These are phyloP conservation scores for Eucidaris tribuloides DNA, from an alignment of 35 echinoderm and acorn worm genomes.

Conservation along the genomic window DNA sequence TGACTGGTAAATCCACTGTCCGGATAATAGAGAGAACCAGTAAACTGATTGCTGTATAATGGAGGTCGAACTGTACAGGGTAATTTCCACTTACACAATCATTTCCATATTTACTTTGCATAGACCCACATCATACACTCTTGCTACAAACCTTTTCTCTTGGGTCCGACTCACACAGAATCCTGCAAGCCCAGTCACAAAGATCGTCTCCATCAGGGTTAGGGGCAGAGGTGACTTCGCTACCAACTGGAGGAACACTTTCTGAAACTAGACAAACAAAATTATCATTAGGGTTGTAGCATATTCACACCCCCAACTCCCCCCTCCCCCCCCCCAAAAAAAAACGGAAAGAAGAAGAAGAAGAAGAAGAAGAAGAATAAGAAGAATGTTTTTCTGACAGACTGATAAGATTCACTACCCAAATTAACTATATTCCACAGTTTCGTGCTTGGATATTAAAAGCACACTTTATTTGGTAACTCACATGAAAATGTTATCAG, in stretches of 20 bases:
- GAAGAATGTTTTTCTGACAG: no score
- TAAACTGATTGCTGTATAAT: background rate
- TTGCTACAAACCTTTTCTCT: slow-evolving; percentile 60
- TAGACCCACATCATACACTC: background rate
- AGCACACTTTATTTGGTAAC: no score
- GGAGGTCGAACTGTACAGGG: no score
- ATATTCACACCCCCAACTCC: background rate
- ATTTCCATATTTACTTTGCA: background rate
- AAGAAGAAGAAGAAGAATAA: background rate
- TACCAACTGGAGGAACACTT: background rate
- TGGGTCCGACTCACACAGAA: slow-evolving; percentile 64
- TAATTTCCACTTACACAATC: background rate
- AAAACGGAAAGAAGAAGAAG: background rate
- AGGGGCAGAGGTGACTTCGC: background rate
- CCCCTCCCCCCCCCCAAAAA: background rate
- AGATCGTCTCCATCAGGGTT: slow-evolving; percentile 30
- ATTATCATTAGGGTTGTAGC: no score
- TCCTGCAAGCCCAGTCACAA: slow-evolving; percentile 70
- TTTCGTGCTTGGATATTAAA: no score
- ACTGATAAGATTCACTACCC: no score
- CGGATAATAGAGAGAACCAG: no score
- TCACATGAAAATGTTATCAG: no score
- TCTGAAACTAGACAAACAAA: no score
- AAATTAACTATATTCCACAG: no score
- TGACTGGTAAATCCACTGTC: no score